Evolutionary conservation across 2,797 vertebrate genomes (phyloP).

Genomic region (Labeo calbasu): DNA sequence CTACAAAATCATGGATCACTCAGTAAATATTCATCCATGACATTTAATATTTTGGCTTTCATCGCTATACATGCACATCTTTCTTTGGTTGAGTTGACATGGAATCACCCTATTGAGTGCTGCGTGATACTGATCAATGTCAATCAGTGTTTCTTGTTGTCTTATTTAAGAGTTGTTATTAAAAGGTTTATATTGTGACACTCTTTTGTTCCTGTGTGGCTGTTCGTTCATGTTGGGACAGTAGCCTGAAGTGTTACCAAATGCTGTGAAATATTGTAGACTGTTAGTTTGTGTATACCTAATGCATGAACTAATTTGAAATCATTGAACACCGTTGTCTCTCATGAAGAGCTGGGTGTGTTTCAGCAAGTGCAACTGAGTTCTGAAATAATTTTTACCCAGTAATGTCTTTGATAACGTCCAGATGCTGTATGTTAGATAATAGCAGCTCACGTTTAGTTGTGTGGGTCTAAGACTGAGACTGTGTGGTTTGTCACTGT

Average conservation of each 20-base stretch:
- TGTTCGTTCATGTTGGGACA: neutral
- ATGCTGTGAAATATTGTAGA: neutral
- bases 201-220: neutral
- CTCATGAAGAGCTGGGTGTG: too few species aligned
- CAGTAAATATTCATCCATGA: too few species aligned
- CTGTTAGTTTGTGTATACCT: neutral
- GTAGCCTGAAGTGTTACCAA: too few species aligned
- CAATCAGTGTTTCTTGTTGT: neutral
- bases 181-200: neutral
- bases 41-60: too few species aligned
- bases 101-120: neutral
- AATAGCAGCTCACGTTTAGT: neutral
- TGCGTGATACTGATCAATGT: too few species aligned
- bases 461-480: slow-evolving; percentile 8
- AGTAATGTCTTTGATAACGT: neutral
- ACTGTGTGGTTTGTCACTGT: neutral
- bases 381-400: neutral
- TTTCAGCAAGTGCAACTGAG: too few species aligned
- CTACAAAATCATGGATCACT: too few species aligned
- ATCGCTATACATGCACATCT: too few species aligned
- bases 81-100: too few species aligned
- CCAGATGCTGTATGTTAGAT: neutral
- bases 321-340: neutral
- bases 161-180: neutral
- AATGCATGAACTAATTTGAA: neutral